A percentile compares a stretch with the other conserved stretches of the same genome.
These are phyloP conservation scores for Daphoenositta chrysoptera DNA, from an alignment of 2,113 vertebrate genomes.

Conservation along the genomic window DNA sequence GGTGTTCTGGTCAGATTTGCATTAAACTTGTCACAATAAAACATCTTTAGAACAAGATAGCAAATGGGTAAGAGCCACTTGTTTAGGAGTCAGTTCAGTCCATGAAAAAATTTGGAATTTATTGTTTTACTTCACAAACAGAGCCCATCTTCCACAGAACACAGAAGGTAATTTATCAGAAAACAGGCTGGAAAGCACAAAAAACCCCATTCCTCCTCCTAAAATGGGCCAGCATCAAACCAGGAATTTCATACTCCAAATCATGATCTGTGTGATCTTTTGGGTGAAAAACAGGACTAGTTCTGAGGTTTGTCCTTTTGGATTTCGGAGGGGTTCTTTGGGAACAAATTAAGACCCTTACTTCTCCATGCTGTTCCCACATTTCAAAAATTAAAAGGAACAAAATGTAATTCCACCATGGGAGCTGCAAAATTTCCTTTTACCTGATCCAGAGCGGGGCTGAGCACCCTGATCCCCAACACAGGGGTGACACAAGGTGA, in stretches of 20 bases:
- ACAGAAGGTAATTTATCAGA: not conserved
- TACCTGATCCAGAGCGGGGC: not conserved
- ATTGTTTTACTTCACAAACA: not conserved
- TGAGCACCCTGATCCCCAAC: not conserved
- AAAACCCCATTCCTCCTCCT: not conserved
- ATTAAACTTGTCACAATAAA: not conserved
- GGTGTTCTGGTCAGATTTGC: not conserved
- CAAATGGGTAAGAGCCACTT: not conserved
- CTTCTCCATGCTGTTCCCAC: not conserved
- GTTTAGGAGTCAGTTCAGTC: not conserved
- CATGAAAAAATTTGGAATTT: not conserved
- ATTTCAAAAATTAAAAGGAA: not conserved
- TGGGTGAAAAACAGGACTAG: not conserved
- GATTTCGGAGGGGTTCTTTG: not conserved
- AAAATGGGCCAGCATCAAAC: not conserved
- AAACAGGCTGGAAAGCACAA: not conserved
- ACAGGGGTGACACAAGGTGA: not conserved
- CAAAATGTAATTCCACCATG: rapidly evolving
- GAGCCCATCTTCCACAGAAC: not conserved
- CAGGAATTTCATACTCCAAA: not conserved
- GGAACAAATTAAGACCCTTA: not conserved
- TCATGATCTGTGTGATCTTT: not conserved
- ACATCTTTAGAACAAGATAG: not conserved
- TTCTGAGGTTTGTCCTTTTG: not conserved
- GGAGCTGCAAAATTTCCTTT: not conserved